These are phyloP conservation scores for Eilema sororculum DNA, from an alignment of 2,888 invertebrate genomes.

Conservation along the genomic window DNA sequence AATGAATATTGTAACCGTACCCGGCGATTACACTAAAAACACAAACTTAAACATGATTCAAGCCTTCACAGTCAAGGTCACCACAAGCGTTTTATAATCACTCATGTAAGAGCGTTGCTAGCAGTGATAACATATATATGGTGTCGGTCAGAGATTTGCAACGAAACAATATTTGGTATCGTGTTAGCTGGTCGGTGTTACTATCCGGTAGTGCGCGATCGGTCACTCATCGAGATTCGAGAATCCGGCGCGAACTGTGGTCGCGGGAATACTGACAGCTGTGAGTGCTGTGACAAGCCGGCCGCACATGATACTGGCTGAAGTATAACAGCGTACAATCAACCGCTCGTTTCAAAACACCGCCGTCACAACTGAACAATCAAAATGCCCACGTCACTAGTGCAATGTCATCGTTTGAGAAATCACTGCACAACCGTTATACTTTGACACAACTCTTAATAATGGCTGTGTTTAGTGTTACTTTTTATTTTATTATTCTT, in stretches of 20 bases:
- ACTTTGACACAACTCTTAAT: constrained; percentile 22
- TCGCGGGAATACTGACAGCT: constrained; percentile 78
- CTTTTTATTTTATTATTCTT: too few relatives aligned
- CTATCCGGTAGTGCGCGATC: constrained; percentile 36
- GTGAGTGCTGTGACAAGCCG: constrained; percentile 64
- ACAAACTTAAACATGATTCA: constrained; percentile 35
- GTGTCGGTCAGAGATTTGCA: constrained; percentile 23
- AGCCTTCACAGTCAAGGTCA: constrained; percentile 48
- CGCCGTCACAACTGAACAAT: constrained; percentile 64
- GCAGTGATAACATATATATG: constrained; percentile 40
- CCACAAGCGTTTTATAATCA: constrained; percentile 39
- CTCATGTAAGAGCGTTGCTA: constrained; percentile 34
- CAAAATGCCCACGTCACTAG: constrained; percentile 62
- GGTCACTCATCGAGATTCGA: constrained; percentile 60
- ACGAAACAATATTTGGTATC: constrained; percentile 19
- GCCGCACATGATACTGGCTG: constrained; percentile 66
- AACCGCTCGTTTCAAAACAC: constrained; percentile 67
- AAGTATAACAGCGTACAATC: constrained; percentile 68
- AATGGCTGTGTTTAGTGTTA: background rate
- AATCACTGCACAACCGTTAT: constrained; percentile 42
- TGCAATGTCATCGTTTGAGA: constrained; percentile 57
- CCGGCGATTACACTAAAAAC: constrained; percentile 41
- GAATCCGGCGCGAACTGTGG: constrained; percentile 73
- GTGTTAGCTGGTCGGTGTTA: constrained; percentile 31
- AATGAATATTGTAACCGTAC: constrained; percentile 39